Base-by-base conservation (phyloP, 2,797 vertebrate genomes). In the Euphonia xanthogaster region DNA sequence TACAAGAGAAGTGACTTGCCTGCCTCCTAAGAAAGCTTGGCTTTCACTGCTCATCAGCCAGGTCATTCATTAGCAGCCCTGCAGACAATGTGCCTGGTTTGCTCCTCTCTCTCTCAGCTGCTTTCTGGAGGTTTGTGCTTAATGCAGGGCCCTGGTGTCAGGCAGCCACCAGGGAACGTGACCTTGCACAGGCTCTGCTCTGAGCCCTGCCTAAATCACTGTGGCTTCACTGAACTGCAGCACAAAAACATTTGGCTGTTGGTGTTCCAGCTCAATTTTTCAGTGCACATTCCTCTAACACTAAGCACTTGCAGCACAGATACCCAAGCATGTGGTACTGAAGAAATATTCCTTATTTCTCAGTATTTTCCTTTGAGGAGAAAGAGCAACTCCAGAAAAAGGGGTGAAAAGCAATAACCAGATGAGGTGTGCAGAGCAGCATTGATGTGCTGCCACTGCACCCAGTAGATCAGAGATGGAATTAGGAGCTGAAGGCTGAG, bases 11-110 rank as follows among this genome's bases (percentile, higher is more conserved):
- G 86, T 91, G 88, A 92, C 92, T 93, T 88, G 84, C 50, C 51
- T 83, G 19, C 60, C 39, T 95, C 72, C 78, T 74, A 48, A 62
- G 73, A 92, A 65, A 37, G 61, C 70, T 95, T 71, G 87, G 94
- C 96, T 86, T 93, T 97, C 89, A 72, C 50, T 86, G 88, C 61
- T 92, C 21, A 92, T 91, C 90, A 87, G 77, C 60, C 28, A 21
- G 61, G 42, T n/a, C 78, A 65, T 68, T 95, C 78, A 51, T 78
- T 80, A 87, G 91, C 5, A 80, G 80, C 39, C 58, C n/a, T 44
- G 53, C 84, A 74, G 25, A 83, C 57, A 88, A 58, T 2, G 48
- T 57, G 77, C 90, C 80, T 53, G 92, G 4, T 54, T 62, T 87
- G 50, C 62, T 84, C 83, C 57, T 71, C 81, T 74, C 84, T 27